These are phyloP conservation scores for Anniella stebbinsi DNA, from an alignment of 2,797 vertebrate genomes.

Conservation along the genomic window DNA sequence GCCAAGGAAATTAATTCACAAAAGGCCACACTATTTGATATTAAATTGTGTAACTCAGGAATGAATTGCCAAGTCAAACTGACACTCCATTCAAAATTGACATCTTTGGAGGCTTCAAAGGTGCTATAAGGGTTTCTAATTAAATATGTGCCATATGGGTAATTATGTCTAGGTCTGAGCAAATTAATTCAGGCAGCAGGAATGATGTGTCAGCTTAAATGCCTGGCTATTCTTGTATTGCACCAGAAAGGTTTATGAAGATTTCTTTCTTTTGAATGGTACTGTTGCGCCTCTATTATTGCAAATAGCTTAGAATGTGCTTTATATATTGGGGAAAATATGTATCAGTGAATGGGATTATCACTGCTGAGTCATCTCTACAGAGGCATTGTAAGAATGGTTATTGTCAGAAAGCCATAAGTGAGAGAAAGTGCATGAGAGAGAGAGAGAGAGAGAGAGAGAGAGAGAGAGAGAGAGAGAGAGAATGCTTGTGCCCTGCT, in stretches of 20 bases:
- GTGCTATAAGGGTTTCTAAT: rapidly evolving
- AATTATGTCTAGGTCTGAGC: not conserved
- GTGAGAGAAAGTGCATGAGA: no score
- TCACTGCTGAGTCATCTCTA: slow-evolving; percentile 67
- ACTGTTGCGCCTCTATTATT: slow-evolving; percentile 39
- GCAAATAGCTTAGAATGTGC: slow-evolving; percentile 8
- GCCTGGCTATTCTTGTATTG: slow-evolving; percentile 27
- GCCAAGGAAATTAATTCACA: slow-evolving; percentile 43
- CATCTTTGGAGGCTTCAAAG: not conserved
- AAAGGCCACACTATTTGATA: slow-evolving; percentile 22
- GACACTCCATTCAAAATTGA: slow-evolving; percentile 45
- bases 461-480: no score
- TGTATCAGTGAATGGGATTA: slow-evolving; percentile 65
- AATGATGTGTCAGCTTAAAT: not conserved
- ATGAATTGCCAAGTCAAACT: not conserved
- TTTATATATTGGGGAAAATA: slow-evolving; percentile 31
- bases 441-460: no score
- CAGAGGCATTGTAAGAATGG: slow-evolving; percentile 61
- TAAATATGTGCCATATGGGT: slow-evolving; percentile 8
- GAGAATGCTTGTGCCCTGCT: no score
- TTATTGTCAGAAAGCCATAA: slow-evolving; percentile 63
- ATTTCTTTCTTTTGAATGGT: slow-evolving; percentile 19
- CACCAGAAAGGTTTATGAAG: not conserved
- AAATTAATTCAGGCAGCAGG: slow-evolving; percentile 21
- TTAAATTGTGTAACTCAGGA: slow-evolving; percentile 34